Base-by-base conservation (phyloP, 2,113 vertebrate genomes). In the Bungarus multicinctus region DNA sequence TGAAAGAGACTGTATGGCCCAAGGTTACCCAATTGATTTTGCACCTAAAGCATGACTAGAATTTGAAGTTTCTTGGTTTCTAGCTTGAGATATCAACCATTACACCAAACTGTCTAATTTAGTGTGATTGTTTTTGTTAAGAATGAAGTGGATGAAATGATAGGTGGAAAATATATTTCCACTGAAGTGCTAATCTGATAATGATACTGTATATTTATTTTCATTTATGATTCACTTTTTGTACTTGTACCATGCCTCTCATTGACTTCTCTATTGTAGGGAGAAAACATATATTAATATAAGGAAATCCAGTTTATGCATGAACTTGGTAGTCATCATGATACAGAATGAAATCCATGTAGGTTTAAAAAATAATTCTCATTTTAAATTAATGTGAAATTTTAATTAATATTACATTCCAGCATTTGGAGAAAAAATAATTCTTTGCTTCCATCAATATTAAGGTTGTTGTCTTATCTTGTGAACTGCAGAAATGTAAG, bases 311-410 rank as follows among this genome's bases (percentile, higher is more conserved):
- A 5, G 16, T 55, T 85, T 89, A 22, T 50, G 58, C 95, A 95
- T 92, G 90, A 86, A 87, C 0, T 90, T 94, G 90, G 89, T 93
- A 95, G 88, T 93, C 89, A 54, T 93, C 90, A 95, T 97, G 97
- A 94, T 95, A 95, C 94, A 93, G 89, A 90, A 89, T 43, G 81
- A 87, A 95, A 93, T 94, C 89, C 92, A 95, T 95, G 90, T 16
- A 94, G 95, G 43, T 92, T 90, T n/a, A 0, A 93, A 43, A 95
- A 95, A 58, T 93, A 94, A 94, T 94, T 57, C 91, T 87, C 95
- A 94, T 91, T 95, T 93, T 95, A 97, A 95, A 85, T 94, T 91
- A 94, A 95, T 95, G 93, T 95, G 30, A n/a, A n/a, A 34, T 34
- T 34, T 69, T 16, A 69, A 69, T 69, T 69, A 69, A 69, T 69